Conservation (phyloP, 2,888 invertebrate species). For the Bombylius major region DNA sequence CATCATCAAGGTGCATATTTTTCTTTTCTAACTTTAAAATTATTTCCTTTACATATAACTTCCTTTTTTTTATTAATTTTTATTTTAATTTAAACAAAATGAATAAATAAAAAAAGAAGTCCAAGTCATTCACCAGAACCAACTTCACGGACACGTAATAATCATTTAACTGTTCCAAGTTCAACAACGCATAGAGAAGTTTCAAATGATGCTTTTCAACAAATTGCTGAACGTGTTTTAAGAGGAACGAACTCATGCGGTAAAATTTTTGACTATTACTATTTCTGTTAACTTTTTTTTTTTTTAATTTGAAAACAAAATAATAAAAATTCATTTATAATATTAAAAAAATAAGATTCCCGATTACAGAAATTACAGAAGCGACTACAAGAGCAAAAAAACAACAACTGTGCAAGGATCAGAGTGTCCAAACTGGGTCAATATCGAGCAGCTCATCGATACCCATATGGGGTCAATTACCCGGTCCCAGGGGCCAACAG, state of each 20-base stretch:
- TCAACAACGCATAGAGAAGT: conserved; percentile 1
- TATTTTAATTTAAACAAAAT: too few species aligned
- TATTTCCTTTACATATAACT: not conserved
- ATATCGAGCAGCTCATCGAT: conserved; percentile 28
- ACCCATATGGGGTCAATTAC: conserved; percentile 29
- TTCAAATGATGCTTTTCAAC: conserved; percentile 11
- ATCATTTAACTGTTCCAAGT: not conserved
- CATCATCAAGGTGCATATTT: conserved; percentile 11
- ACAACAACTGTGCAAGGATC: conserved; percentile 12
- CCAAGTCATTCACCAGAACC: too few species aligned
- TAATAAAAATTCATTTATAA: conserved; percentile 10
- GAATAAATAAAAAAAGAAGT: too few species aligned
- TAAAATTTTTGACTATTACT: conserved; percentile 16
- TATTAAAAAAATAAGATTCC: conserved; percentile 27
- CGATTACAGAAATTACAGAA: conserved; percentile 35
- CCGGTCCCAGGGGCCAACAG: conserved; percentile 21
- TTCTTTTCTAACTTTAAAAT: too few species aligned
- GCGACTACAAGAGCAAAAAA: conserved; percentile 18
- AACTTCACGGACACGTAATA: not conserved
- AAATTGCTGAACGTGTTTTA: conserved; percentile 24
- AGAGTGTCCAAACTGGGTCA: conserved; percentile 22
- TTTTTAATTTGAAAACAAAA: not conserved
- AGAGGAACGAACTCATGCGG: conserved; percentile 31
- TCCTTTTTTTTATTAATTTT: not conserved
- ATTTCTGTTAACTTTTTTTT: not conserved